Base-by-base conservation (phyloP, 2,797 vertebrate species). In the Channallabes apus region DNA sequence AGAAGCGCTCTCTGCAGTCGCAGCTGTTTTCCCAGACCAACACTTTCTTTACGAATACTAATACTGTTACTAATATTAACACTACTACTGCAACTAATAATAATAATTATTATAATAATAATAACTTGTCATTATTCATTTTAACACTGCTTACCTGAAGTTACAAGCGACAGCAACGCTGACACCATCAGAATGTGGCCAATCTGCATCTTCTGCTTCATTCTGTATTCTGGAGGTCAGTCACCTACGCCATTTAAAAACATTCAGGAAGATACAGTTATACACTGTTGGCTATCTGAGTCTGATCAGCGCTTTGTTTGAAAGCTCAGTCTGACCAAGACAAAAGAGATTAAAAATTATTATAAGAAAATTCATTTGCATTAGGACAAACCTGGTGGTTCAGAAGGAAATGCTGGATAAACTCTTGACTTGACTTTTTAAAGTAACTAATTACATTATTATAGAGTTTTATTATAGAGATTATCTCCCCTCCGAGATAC, bases 151-250 rank as follows among this genome's bases (percentile, higher is more conserved):
- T 85, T 81, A 85, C 84, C 29, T 27, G 76, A 83, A 41, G 82
- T 12, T 65, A 56, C 12, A 18, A 32, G 18, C 15, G 46, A 73
- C 68, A 80, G 71, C 27, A 65, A 29, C 6, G 8, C 41, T 46
- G 2, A 18, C 22, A 83, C 17, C 17, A 83, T 35, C 67, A 83
- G n/a, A 27, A 27, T 22, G 67, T 22, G 75, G 15, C 54, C 75
- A 73, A 67, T 73, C 76, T 58, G 68, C 59, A 46, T 27, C 56
- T 58, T 83, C 32, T 1, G 22, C 46, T 83, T 80, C 82, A 80
- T 73, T 46, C 18, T 83, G 75, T 12, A 54, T 38, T 51, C 77
- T 17, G 32, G 18, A 51, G 8, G 17, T 7, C 27, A 24, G 22
- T 78, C 56, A 56, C 46, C 75, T 38, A 27, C 14, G 59, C 59